phyloP scores from a whole-genome alignment of 2,888 invertebrate species.

The Clitarchus hookeri region DNA sequence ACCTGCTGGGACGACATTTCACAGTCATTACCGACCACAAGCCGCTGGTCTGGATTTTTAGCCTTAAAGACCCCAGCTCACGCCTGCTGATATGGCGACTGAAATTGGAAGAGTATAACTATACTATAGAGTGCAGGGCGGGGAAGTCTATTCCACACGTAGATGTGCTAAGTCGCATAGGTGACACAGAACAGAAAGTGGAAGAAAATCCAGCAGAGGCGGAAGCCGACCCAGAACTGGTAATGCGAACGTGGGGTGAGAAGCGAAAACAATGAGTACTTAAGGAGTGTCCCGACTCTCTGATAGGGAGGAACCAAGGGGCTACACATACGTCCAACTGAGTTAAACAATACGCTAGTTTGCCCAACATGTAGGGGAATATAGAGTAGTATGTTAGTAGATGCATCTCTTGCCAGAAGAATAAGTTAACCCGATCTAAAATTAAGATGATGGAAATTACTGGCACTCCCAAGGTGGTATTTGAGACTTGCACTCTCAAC shows the following conservation, averaged over 20 bases:
- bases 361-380: background rate
- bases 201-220: background rate
- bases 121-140: background rate
- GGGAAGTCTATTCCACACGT: background rate
- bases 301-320: too few relatives aligned
- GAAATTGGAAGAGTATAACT: conserved; percentile 34
- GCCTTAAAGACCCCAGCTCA: conserved; percentile 36
- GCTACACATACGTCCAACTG: too few relatives aligned
- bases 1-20: conserved; percentile 28
- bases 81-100: conserved; percentile 39
- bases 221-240: background rate
- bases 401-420: conserved; percentile 15
- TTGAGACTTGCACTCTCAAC: conserved; percentile 33
- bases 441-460: background rate
- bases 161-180: background rate
- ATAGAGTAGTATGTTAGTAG: background rate
- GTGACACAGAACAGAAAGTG: background rate
- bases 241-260: too few relatives aligned
- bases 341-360: too few relatives aligned
- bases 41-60: conserved; percentile 37
- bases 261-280: background rate
- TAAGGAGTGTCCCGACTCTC: background rate
- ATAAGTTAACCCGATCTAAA: background rate
- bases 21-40: conserved; percentile 41
- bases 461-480: too few relatives aligned